A percentile compares a stretch with the other conserved stretches of the same genome.
Conservation (phyloP, 2,888 invertebrate genomes). For the Crioceris asparagi region DNA sequence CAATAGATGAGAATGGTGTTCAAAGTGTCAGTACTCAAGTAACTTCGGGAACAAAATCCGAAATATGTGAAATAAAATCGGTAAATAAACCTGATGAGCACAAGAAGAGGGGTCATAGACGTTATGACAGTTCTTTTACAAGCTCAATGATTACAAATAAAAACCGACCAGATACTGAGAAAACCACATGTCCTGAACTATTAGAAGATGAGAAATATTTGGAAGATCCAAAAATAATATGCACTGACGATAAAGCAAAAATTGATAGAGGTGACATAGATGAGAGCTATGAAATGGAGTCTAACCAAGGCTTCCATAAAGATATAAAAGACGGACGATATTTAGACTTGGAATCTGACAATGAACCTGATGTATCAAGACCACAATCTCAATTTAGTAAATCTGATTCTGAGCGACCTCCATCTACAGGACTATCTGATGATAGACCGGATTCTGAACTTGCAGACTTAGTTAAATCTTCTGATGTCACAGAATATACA, state of each 20-base stretch:
- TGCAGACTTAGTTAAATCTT: constrained; percentile 33
- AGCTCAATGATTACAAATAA: constrained; percentile 24
- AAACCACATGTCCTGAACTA: constrained; percentile 27
- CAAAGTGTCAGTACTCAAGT: constrained; percentile 46
- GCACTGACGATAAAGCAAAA: constrained; percentile 39
- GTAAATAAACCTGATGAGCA: constrained; percentile 25
- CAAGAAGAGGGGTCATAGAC: constrained; percentile 43
- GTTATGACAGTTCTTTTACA: constrained; percentile 44
- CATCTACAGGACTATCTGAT: constrained; percentile 33
- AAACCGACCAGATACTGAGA: constrained; percentile 22
- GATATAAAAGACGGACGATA: constrained; percentile 36
- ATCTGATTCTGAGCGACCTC: constrained; percentile 34
- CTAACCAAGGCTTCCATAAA: constrained; percentile 37
- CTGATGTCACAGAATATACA: constrained; percentile 31
- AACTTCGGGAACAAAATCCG: constrained; percentile 37
- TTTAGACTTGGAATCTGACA: constrained; percentile 27
- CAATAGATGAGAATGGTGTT: constrained; percentile 39
- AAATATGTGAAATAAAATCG: constrained; percentile 16
- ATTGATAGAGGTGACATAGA: constrained; percentile 35
- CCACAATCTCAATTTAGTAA: constrained; percentile 31
- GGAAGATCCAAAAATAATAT: constrained; percentile 35
- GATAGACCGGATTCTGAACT: constrained; percentile 37
- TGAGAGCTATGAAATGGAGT: constrained; percentile 39
- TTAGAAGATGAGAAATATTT: constrained; percentile 36
- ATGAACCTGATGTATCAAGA: constrained; percentile 21